Conservation (phyloP, 2,797 vertebrate species). For the Eurystomus glaucurus region DNA sequence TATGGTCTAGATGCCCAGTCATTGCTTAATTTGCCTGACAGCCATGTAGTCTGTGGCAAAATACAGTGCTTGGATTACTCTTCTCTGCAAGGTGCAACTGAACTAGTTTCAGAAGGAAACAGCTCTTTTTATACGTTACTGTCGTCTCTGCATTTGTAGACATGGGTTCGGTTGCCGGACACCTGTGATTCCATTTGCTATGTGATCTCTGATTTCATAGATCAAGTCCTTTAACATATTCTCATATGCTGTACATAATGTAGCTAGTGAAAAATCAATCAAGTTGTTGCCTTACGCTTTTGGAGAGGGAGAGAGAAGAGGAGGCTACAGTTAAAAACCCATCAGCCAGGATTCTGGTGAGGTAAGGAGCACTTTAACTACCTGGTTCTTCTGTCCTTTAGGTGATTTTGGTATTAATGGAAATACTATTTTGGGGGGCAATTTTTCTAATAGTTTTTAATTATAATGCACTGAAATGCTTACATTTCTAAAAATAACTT, state of each 20-base stretch:
- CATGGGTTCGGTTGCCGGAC: not conserved
- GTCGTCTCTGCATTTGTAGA: not conserved
- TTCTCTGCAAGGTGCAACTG: not conserved
- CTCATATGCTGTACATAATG: not conserved
- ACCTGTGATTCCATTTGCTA: not conserved
- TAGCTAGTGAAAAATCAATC: not conserved
- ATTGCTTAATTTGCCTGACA: not conserved
- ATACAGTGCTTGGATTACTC: not conserved
- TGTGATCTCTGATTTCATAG: not conserved
- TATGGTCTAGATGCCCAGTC: not conserved
- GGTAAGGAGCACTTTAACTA: not conserved
- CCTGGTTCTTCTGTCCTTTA: not conserved
- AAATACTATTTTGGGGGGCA: fast-evolving
- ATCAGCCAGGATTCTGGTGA: not conserved
- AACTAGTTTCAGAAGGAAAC: not conserved
- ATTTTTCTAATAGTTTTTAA: not conserved
- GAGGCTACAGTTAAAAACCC: not conserved
- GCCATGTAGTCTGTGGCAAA: not conserved
- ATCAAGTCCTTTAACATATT: not conserved
- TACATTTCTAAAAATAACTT: not conserved
- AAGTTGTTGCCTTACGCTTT: not conserved
- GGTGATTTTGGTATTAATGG: not conserved
- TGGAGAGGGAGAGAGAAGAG: not conserved
- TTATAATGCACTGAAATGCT: not conserved
- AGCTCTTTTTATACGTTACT: not conserved